Conservation (phyloP, 35 echinoderm and acorn worm genomes). For the Ptychodera flava region DNA sequence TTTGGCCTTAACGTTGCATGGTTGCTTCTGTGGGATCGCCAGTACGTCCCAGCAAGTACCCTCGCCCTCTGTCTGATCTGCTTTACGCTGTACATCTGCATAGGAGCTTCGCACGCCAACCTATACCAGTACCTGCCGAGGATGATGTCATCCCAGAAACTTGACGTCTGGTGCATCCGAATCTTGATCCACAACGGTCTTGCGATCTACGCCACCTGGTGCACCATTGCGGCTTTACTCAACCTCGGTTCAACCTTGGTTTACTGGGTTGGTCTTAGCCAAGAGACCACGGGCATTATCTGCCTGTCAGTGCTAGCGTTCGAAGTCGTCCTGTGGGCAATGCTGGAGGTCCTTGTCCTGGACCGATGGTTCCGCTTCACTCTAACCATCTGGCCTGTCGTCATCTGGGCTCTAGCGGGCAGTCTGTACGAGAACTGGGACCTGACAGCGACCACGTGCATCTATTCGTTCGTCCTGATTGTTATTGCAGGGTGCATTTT, state of each 20-base stretch:
- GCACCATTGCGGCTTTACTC: slow-evolving; percentile 12
- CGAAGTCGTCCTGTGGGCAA: slow-evolving; percentile 18
- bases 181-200: slow-evolving; percentile 51
- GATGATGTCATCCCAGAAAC: not conserved
- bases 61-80: not conserved
- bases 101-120: not conserved
- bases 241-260: slow-evolving; percentile 17
- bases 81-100: not conserved
- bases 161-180: slow-evolving; percentile 7
- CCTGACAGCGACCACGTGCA: not conserved
- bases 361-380: slow-evolving; percentile 26
- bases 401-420: slow-evolving; percentile 19
- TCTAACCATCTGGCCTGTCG: slow-evolving; percentile 18
- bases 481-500: not conserved
- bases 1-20: not conserved
- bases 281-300: slow-evolving; percentile 7
- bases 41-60: not conserved
- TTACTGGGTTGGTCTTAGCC: not conserved
- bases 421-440: not conserved
- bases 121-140: not conserved
- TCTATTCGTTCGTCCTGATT: not conserved
- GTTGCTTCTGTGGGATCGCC: not conserved
- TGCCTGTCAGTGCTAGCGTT: slow-evolving; percentile 6
- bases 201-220: slow-evolving; percentile 28
- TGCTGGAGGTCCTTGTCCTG: slow-evolving; percentile 13